phyloP scores from a whole-genome alignment of 1,140 invertebrate species.

The Harpegnathos saltator region DNA sequence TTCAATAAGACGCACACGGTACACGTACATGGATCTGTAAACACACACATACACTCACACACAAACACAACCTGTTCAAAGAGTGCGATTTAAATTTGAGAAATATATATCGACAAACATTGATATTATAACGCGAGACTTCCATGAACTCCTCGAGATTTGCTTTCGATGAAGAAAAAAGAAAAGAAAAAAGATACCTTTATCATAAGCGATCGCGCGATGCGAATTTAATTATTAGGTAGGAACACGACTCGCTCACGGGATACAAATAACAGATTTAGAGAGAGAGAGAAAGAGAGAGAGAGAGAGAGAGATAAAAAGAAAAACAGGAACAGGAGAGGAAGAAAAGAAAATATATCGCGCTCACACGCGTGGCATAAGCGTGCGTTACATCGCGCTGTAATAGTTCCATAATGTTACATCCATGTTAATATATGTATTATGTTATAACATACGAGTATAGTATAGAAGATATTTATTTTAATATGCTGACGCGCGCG shows the following conservation, averaged over 20 bases:
- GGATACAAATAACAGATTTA: constrained; percentile 5
- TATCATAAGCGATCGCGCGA: constrained; percentile 54
- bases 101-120: constrained; percentile 9
- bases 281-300: constrained; percentile 29
- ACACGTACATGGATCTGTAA: too few relatives aligned
- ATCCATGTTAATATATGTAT: constrained; percentile 80
- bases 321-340: neutral
- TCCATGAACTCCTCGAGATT: constrained; percentile 53
- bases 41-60: neutral
- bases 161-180: constrained; percentile 36
- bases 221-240: constrained; percentile 56
- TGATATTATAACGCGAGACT: constrained; percentile 57
- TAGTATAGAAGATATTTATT: constrained; percentile 84
- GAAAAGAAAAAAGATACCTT: constrained; percentile 47
- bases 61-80: neutral
- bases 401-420: constrained; percentile 79
- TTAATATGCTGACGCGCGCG: constrained; percentile 81
- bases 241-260: constrained; percentile 63
- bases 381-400: constrained; percentile 54
- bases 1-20: constrained; percentile 89
- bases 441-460: constrained; percentile 77
- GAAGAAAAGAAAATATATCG: constrained; percentile 42
- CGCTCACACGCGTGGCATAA: constrained; percentile 30
- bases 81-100: neutral
- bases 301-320: neutral